These are phyloP conservation scores for Triplophysa siluroides DNA, from an alignment of 2,113 vertebrate species.

Conservation along the genomic window DNA sequence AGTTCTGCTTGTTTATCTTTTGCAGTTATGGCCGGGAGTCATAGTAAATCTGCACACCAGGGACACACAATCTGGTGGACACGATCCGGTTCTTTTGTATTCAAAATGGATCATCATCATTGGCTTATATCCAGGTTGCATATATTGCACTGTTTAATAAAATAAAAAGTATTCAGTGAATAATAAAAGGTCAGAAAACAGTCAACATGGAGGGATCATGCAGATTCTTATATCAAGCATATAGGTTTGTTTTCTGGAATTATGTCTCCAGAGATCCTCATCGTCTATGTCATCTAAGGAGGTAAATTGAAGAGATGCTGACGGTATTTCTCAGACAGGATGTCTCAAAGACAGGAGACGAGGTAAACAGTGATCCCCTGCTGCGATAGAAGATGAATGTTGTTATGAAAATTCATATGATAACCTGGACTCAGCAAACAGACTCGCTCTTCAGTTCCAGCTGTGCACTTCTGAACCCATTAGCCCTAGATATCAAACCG, in stretches of 20 bases:
- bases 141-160: neutral
- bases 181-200: neutral
- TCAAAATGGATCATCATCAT: neutral
- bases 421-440: slow-evolving; percentile 31
- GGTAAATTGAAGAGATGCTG: slow-evolving; percentile 3
- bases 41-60: neutral
- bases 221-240: slow-evolving; percentile 2
- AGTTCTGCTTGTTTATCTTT: neutral
- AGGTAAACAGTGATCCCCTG: slow-evolving; percentile 38
- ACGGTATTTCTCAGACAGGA: slow-evolving; percentile 28
- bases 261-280: slow-evolving; percentile 8
- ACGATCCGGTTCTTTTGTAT: neutral
- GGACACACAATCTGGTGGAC: neutral
- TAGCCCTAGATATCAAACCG: neutral
- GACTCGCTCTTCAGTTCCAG: neutral
- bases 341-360: slow-evolving; percentile 37
- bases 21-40: neutral
- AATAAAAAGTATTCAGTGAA: neutral
- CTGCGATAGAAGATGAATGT: slow-evolving; percentile 30
- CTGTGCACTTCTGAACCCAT: neutral
- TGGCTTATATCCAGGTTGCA: neutral
- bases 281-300: neutral
- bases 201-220: neutral
- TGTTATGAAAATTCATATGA: slow-evolving; percentile 29
- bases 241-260: slow-evolving; percentile 7